Conservation (phyloP, 2,888 invertebrate species). For the Tethea ocularis region DNA sequence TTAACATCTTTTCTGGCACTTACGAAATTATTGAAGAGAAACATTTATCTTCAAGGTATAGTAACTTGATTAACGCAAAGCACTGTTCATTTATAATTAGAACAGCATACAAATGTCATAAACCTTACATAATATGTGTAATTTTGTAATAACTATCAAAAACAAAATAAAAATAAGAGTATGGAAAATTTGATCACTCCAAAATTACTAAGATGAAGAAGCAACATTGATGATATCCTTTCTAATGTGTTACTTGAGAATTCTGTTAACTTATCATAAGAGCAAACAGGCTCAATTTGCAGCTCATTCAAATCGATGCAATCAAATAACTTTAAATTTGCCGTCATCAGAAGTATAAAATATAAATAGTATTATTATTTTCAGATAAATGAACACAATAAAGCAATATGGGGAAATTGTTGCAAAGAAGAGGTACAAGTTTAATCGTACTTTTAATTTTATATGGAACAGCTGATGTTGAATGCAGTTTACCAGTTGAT, state of each 20-base stretch:
- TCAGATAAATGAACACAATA: slow-evolving; percentile 78
- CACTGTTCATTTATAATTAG: neutral
- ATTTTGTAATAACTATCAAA: neutral
- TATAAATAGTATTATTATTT: slow-evolving; percentile 20
- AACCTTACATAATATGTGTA: neutral
- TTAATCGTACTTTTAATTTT: slow-evolving; percentile 69
- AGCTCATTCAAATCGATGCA: no score
- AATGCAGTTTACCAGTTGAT: slow-evolving; percentile 72
- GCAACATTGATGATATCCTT: no score
- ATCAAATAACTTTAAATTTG: neutral
- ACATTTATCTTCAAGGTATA: slow-evolving; percentile 21
- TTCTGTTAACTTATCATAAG: no score
- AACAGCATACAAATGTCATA: neutral
- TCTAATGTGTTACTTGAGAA: no score
- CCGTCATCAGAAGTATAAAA: neutral
- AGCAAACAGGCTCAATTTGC: neutral
- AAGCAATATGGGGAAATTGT: slow-evolving; percentile 68
- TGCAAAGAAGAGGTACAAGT: slow-evolving; percentile 68
- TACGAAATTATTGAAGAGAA: slow-evolving; percentile 22
- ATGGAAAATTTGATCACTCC: no score
- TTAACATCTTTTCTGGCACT: slow-evolving; percentile 29
- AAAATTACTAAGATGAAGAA: no score
- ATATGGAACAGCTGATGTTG: slow-evolving; percentile 78
- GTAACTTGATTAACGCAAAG: slow-evolving; percentile 1
- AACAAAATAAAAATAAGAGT: no score